Percentiles rank a stretch among this genome's conserved stretches.
phyloP scores from a whole-genome alignment of 2,888 invertebrate species.

The Catocala nupta region DNA sequence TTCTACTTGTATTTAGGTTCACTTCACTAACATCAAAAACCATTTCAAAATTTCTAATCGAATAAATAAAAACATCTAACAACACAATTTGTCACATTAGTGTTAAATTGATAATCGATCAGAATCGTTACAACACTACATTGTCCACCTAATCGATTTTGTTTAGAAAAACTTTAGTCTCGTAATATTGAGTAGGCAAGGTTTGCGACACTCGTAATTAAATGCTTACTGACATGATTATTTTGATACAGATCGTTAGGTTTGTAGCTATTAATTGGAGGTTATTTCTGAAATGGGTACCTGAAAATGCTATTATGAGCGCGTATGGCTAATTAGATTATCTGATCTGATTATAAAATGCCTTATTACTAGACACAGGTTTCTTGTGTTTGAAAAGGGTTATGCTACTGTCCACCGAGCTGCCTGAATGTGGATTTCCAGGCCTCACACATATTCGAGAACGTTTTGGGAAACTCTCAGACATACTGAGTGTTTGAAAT shows the following conservation, averaged over 20 bases:
- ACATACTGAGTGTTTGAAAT: too few species aligned
- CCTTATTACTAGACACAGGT: too few species aligned
- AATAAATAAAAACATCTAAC: too few species aligned
- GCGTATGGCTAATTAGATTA: too few species aligned
- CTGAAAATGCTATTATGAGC: too few species aligned
- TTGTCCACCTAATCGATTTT: slow-evolving; percentile 30
- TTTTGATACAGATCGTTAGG: slow-evolving; percentile 22
- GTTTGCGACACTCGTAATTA: slow-evolving; percentile 39
- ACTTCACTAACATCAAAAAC: too few species aligned
- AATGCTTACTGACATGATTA: slow-evolving; percentile 29
- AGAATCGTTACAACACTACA: slow-evolving; percentile 20
- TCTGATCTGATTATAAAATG: not conserved
- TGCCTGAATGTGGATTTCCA: too few species aligned
- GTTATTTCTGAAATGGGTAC: not conserved
- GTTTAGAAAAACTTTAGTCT: slow-evolving; percentile 30
- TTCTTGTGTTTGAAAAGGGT: too few species aligned
- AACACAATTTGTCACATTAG: slow-evolving; percentile 9
- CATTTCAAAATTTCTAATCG: not conserved
- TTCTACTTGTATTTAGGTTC: too few species aligned
- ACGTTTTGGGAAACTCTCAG: too few species aligned
- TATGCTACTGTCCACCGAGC: too few species aligned
- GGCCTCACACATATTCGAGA: too few species aligned
- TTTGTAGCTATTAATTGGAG: slow-evolving; percentile 21
- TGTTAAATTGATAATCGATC: slow-evolving; percentile 11
- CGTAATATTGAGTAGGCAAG: slow-evolving; percentile 18